A percentile compares a stretch with the other conserved stretches of the same genome.
Evolutionary conservation across 2,888 invertebrate species (phyloP).

Genomic region (Graphium colonna): DNA sequence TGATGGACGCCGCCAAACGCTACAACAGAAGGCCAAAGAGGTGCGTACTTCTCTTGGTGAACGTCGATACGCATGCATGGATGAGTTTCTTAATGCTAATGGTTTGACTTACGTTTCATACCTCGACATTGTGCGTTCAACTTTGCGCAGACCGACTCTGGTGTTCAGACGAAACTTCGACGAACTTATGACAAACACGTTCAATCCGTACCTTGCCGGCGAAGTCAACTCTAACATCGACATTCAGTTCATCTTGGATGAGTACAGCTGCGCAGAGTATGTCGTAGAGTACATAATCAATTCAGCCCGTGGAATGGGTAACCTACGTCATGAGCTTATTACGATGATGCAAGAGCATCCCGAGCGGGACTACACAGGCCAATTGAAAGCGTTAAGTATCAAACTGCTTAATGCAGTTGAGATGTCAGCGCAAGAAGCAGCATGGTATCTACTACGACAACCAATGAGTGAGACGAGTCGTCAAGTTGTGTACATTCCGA

Average conservation of each 20-base stretch:
- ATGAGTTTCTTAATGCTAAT: conserved; percentile 37
- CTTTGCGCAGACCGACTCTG: conserved; percentile 36
- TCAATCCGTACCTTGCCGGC: conserved; percentile 44
- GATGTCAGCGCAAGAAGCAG: conserved; percentile 3
- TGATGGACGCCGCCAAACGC: conserved; percentile 35
- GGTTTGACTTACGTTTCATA: conserved; percentile 38
- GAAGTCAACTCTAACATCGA: conserved; percentile 37
- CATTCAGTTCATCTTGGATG: conserved; percentile 30
- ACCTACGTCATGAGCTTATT: conserved; percentile 40
- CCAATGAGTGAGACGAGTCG: conserved; percentile 27
- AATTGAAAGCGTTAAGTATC: conserved; percentile 30
- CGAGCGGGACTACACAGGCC: conserved; percentile 27
- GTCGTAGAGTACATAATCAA: conserved; percentile 49
- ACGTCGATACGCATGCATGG: conserved; percentile 37
- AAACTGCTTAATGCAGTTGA: conserved; percentile 25
- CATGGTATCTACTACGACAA: not conserved
- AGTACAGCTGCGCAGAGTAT: conserved; percentile 45
- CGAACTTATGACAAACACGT: conserved; percentile 41
- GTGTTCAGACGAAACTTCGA: conserved; percentile 41
- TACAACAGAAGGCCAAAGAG: conserved; percentile 38
- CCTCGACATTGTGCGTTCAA: conserved; percentile 38
- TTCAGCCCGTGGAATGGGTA: conserved; percentile 39
- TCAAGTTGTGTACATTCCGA: conserved; percentile 27
- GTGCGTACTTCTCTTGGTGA: conserved; percentile 35
- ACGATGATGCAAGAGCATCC: conserved; percentile 33